Conservation (phyloP, 2,113 vertebrate genomes). For the Nothocercus nigrocapillus region DNA sequence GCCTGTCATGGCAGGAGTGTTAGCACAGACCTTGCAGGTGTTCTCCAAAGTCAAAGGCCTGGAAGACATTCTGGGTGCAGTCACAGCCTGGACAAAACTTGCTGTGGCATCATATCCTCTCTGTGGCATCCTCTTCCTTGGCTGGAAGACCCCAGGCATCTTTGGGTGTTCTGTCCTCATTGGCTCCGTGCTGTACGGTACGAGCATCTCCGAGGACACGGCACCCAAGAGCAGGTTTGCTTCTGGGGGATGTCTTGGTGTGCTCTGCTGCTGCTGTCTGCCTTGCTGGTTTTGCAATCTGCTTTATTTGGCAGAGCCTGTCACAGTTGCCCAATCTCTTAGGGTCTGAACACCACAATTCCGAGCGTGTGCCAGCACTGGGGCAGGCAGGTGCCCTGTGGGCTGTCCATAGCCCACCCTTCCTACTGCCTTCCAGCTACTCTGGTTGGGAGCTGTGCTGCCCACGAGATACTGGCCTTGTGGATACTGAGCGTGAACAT, state of each 20-base stretch:
- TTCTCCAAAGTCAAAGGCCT: not conserved
- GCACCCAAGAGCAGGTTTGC: not conserved
- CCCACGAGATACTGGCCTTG: rapidly evolving
- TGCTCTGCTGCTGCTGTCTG: not conserved
- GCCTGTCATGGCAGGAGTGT: not conserved
- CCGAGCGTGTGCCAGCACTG: rapidly evolving
- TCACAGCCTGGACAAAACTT: not conserved
- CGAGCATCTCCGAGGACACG: not conserved
- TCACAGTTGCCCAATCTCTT: not conserved
- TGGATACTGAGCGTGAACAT: not conserved
- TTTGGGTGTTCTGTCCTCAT: not conserved
- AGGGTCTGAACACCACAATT: rapidly evolving
- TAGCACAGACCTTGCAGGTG: not conserved
- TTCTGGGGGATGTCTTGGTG: not conserved
- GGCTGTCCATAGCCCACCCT: not conserved
- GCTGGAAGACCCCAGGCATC: not conserved
- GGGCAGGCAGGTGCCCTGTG: rapidly evolving
- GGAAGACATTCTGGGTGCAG: not conserved
- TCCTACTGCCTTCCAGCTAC: not conserved
- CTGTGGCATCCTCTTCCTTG: not conserved
- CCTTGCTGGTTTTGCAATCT: not conserved
- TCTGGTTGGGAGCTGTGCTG: not conserved
- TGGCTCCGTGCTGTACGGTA: not conserved
- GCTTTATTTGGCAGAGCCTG: not conserved
- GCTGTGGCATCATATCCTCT: not conserved